Conservation (phyloP, 2,797 vertebrate genomes). For the Enteromius unitaeniatus region DNA sequence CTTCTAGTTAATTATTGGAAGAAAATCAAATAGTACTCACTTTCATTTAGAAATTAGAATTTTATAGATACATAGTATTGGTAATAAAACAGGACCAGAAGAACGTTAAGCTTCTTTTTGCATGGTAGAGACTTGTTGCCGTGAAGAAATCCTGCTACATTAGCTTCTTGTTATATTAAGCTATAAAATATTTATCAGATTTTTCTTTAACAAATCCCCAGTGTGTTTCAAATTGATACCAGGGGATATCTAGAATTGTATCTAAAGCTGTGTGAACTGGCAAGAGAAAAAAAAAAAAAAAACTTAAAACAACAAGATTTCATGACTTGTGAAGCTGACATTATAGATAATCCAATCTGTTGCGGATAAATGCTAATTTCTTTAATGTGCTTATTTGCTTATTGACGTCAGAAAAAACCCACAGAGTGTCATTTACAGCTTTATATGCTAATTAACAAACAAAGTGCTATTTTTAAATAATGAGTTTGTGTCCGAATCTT, state of each 20-base stretch:
- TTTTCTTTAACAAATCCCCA: conserved; percentile 23
- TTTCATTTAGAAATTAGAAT: neutral
- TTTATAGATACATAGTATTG: neutral
- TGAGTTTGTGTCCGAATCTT: neutral
- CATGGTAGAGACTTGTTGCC: neutral
- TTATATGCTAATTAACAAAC: conserved; percentile 44
- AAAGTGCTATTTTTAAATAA: conserved; percentile 16
- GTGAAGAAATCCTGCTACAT: neutral
- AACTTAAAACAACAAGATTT: neutral
- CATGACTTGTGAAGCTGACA: conserved; percentile 23
- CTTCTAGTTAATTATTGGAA: neutral
- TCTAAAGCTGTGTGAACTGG: neutral
- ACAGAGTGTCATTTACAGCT: conserved; percentile 13
- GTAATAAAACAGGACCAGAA: neutral
- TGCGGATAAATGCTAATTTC: conserved; percentile 16
- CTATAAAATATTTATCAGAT: conserved; percentile 15
- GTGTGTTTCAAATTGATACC: conserved; percentile 30
- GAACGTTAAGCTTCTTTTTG: neutral
- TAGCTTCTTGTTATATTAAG: conserved; percentile 7
- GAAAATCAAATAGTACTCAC: neutral
- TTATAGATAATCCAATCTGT: conserved; percentile 12
- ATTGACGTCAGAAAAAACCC: neutral
- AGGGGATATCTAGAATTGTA: conserved; percentile 22
- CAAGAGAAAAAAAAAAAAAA: too few relatives aligned
- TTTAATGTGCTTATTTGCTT: conserved; percentile 2